Evolutionary conservation across 2,888 invertebrate species (phyloP), one percentile per base, ranked within the genome.

Genomic region (Lissocephala sabroskyi): DNA sequence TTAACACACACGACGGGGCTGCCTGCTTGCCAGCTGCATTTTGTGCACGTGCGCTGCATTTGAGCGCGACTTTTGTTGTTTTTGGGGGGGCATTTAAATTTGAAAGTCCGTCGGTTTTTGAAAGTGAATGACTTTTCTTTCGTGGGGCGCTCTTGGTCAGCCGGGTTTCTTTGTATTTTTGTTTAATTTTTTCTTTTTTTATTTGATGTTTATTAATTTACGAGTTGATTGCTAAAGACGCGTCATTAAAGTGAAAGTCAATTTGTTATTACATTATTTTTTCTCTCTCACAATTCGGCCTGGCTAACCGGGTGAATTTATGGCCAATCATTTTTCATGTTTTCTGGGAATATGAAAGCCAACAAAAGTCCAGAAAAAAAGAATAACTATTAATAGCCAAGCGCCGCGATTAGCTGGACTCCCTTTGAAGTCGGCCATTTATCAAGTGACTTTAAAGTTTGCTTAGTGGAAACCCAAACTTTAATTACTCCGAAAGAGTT

Each of bases 161-260:
- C 26, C 30, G 45, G 47, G 10, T 41, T 41, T n/a, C 39, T 57
- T 54, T 52, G 29, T 55, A 49, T 45, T 1, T 11, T 26, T 44
- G 37, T 39, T 37, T 19, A n/a, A 32, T 41, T 43, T 17, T 43
- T 19, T 26, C 41, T 16, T 26, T 49, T 32, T 35, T 40, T 45
- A 45, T 48, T 52, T 50, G 48, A 47, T 52, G 50, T 53, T 56
- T 68, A 64, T 65, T 68, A 66, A 70, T 73, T 65, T 73, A 59
- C 58, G 55, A 54, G 54, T 49, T 61, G 50, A 65, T 62, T 49
- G 60, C 66, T 51, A 61, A 70, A 66, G 68, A 66, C 62, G n/a
- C n/a, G 51, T 55, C 52, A 73, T 68, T 66, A 68, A 68, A 65
- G 70, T 68, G 70, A 70, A 70, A 70, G 70, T 73, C 68, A 52